These are phyloP conservation scores for Drosophila orena DNA, from an alignment of 1,140 invertebrate genomes.

Conservation along the genomic window DNA sequence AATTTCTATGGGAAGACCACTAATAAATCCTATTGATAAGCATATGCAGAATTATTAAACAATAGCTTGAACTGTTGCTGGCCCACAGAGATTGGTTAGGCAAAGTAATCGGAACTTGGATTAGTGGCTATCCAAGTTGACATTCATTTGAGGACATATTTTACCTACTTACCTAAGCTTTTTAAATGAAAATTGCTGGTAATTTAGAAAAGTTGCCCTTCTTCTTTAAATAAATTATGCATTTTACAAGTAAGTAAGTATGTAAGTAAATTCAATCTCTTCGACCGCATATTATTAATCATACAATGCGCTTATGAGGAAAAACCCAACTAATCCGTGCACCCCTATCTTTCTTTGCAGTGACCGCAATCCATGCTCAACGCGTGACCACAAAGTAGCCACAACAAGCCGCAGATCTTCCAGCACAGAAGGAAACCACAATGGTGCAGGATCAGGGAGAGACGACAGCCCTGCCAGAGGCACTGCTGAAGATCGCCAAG, in stretches of 20 bases:
- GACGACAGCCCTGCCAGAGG: constrained; percentile 72
- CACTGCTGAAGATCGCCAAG: constrained; percentile 86
- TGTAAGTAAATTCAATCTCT: too few relatives aligned
- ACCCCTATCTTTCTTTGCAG: constrained; percentile 3
- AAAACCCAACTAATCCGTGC: not conserved
- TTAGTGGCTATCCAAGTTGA: too few relatives aligned
- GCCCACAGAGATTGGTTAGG: too few relatives aligned
- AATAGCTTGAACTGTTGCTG: not conserved
- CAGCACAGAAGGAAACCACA: constrained; percentile 64
- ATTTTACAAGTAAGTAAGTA: too few relatives aligned
- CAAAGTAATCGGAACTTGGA: too few relatives aligned
- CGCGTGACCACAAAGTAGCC: constrained; percentile 8
- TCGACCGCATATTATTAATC: not conserved
- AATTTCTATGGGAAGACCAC: constrained; percentile 42
- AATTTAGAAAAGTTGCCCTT: too few relatives aligned
- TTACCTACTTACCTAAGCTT: too few relatives aligned
- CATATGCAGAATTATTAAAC: constrained; percentile 4
- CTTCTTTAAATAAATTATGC: too few relatives aligned
- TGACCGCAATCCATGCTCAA: constrained; percentile 21
- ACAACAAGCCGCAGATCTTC: not conserved
- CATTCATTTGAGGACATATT: too few relatives aligned
- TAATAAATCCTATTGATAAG: constrained; percentile 13
- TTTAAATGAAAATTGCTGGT: too few relatives aligned
- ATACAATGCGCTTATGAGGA: not conserved
- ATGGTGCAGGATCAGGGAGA: constrained; percentile 45